Conservation (phyloP, 2,888 invertebrate genomes). For the Chrysolina americana region DNA sequence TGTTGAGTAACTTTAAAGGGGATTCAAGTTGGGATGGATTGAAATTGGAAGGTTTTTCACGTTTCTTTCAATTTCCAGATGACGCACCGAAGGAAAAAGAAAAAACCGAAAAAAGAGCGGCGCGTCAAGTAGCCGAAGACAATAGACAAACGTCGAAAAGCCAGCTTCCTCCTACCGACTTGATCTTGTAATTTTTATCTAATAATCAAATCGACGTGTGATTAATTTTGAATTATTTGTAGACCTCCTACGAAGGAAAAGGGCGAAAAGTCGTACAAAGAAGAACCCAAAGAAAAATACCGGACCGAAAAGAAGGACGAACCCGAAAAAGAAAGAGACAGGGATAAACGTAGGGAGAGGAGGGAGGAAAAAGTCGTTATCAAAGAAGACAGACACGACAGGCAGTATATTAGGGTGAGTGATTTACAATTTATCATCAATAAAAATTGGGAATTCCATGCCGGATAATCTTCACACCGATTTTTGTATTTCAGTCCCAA, state of each 20-base stretch:
- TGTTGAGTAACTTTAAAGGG: too few species aligned
- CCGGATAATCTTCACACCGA: too few species aligned
- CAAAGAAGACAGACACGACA: slow-evolving; percentile 60
- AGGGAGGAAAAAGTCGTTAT: slow-evolving; percentile 68
- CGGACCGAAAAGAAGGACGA: slow-evolving; percentile 73
- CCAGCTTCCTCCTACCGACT: slow-evolving; percentile 53
- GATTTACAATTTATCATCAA: too few species aligned
- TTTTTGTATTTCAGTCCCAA: slow-evolving; percentile 56
- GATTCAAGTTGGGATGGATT: too few species aligned
- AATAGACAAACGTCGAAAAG: slow-evolving; percentile 53
- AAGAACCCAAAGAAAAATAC: slow-evolving; percentile 71
- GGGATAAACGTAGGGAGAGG: slow-evolving; percentile 73
- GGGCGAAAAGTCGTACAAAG: slow-evolving; percentile 66
- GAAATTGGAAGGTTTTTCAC: background rate
- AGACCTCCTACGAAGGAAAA: slow-evolving; percentile 58
- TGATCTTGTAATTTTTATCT: background rate
- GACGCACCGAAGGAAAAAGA: slow-evolving; percentile 61
- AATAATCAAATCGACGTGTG: too few species aligned
- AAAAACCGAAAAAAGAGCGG: slow-evolving; percentile 59
- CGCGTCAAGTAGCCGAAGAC: slow-evolving; percentile 57
- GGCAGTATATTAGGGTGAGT: slow-evolving; percentile 65
- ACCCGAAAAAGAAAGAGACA: slow-evolving; percentile 77
- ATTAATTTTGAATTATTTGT: slow-evolving; percentile 4
- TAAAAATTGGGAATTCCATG: too few species aligned
- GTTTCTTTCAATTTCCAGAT: slow-evolving; percentile 39